Evolutionary conservation across 2,113 vertebrate species (phyloP), one percentile per base, ranked within the genome.

Genomic region (Synchiropus splendidus): DNA sequence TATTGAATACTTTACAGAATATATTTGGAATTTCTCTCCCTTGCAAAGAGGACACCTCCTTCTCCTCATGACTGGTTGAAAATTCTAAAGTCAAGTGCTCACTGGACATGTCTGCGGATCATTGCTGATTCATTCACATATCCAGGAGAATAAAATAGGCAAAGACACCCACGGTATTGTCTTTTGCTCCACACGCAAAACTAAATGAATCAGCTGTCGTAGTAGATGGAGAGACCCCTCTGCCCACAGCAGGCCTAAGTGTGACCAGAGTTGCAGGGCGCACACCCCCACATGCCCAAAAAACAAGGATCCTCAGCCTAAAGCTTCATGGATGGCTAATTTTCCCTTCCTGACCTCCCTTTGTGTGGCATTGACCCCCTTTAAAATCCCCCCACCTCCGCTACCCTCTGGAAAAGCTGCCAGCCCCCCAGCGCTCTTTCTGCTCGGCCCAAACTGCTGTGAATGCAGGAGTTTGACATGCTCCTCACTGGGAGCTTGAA

Each of bases 301-400:
- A 16, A 43, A 83, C 84, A 87, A 81, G 78, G 77, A 27, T 67
- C 55, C 54, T 80, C 77, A 84, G 84, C 85, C 83, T 84, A 82
- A 86, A 65, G 67, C 87, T 90, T 92, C 89, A 92, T 81, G 90
- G 89, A 86, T 89, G 80, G 85, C 89, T 91, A 91, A 90, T 91
- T 91, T 89, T 86, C 84, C 85, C 40, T 78, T 82, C 43, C 70
- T 89, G 90, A 91, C 90, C 91, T 82, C 58, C 82, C 84, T 83
- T 92, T 94, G 88, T 92, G 73, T 36, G 54, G 67, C 31, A 78
- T 45, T 64, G 89, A 89, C 89, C 90, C 86, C 65, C 86, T 70
- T 64, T 58, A 64, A 56, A 54, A 56, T 43, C 49, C 51, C 58
- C 42, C 54, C 54, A 49, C 54, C 46, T 61, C 64, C 32, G n/a